Evolutionary conservation across 2,113 vertebrate genomes (phyloP).

Genomic region (Oncorhynchus mykiss): DNA sequence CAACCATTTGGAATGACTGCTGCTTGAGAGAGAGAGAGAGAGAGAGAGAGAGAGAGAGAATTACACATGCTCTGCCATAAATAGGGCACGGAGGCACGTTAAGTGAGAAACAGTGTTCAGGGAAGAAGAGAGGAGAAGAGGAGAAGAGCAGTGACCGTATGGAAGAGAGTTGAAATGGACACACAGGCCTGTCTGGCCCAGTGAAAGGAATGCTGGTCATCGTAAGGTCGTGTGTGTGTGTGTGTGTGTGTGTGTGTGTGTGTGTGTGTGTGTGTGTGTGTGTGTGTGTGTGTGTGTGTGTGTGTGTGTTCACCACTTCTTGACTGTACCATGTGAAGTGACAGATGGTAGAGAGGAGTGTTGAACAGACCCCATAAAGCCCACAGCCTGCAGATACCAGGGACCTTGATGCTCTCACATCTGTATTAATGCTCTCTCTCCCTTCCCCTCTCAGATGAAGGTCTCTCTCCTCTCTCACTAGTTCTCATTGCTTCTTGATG

Average conservation of each 20-base stretch:
- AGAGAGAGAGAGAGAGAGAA: conserved; percentile 8
- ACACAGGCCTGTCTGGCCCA: conserved; percentile 23
- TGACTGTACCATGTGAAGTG: conserved; percentile 26
- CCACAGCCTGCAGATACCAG: conserved; percentile 55
- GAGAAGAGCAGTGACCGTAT: conserved; percentile 16
- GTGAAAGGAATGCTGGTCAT: conserved; percentile 41
- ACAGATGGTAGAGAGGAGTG: conserved; percentile 67
- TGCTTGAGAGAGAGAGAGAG: conserved; percentile 17
- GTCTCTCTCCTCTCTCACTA: not conserved
- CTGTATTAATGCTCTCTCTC: not conserved
- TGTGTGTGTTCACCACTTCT: not conserved
- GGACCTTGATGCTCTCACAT: not conserved
- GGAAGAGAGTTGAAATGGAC: conserved; percentile 25
- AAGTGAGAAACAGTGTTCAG: conserved; percentile 40
- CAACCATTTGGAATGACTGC: conserved; percentile 47
- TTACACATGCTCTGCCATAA: conserved; percentile 38
- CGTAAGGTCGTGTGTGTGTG: too few species aligned
- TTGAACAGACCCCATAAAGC: conserved; percentile 53
- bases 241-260: too few species aligned
- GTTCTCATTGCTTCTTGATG: not conserved
- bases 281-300: too few species aligned
- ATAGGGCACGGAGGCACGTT: conserved; percentile 33
- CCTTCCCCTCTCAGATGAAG: not conserved
- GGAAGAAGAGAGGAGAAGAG: not conserved
- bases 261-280: not conserved